Evolutionary conservation across 2,888 invertebrate genomes (phyloP).

Genomic region (Mamestra brassicae): DNA sequence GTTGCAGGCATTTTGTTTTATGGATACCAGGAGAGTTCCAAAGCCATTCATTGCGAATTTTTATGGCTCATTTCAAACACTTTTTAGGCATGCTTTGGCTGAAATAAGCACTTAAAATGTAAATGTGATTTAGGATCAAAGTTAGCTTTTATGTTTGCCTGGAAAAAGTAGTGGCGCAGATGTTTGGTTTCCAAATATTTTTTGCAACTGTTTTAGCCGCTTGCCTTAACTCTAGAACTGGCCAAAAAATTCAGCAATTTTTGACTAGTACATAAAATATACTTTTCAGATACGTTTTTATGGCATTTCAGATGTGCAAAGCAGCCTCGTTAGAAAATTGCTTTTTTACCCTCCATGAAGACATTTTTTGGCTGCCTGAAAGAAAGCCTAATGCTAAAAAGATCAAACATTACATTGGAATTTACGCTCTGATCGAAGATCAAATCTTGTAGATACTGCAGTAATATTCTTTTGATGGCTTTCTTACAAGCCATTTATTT

Average conservation of each 20-base stretch:
- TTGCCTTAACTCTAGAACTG: neutral
- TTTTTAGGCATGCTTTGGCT: conserved; percentile 47
- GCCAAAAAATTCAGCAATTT: neutral
- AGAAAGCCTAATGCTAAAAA: conserved; percentile 26
- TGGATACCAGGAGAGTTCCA: conserved; percentile 61
- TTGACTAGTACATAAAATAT: neutral
- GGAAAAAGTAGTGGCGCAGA: conserved; percentile 39
- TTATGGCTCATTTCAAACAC: conserved; percentile 64
- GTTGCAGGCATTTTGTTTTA: conserved; percentile 69
- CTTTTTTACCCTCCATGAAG: neutral
- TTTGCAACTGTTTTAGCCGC: neutral
- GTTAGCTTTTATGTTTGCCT: conserved; percentile 30
- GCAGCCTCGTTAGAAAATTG: neutral
- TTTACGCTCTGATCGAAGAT: conserved; percentile 27
- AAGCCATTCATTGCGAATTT: conserved; percentile 67
- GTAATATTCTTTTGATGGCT: conserved; percentile 41
- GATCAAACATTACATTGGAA: conserved; percentile 35
- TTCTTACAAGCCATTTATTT: conserved; percentile 35
- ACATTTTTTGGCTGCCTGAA: conserved; percentile 17
- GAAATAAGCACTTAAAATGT: conserved; percentile 51
- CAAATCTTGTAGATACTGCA: conserved; percentile 33
- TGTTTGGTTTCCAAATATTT: conserved; percentile 14
- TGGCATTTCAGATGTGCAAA: neutral
- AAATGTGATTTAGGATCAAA: conserved; percentile 51
- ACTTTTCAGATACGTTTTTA: conserved; percentile 2